Conservation (phyloP, 2,888 invertebrate genomes). For the Trachelus tabidus region DNA sequence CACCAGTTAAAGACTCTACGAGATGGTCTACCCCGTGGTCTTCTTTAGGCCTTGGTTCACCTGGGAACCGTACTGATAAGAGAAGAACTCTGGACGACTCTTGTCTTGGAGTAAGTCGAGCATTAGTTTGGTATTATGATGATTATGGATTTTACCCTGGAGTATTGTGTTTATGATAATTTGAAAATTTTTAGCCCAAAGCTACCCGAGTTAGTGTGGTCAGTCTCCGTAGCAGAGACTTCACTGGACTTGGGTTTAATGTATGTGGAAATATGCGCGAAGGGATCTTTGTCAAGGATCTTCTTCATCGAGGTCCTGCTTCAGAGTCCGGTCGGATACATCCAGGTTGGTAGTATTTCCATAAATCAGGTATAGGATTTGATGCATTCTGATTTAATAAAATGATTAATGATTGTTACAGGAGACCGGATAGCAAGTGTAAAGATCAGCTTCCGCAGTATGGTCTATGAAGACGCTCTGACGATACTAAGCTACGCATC, state of each 20-base stretch:
- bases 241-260: constrained; percentile 88
- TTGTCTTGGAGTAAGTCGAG: constrained; percentile 67
- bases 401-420: constrained; percentile 59
- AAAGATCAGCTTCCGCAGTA: constrained; percentile 87
- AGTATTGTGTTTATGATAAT: neutral
- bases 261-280: constrained; percentile 92
- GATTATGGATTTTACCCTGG: neutral
- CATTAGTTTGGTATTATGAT: constrained; percentile 1
- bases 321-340: constrained; percentile 84
- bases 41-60: constrained; percentile 60
- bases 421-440: constrained; percentile 90
- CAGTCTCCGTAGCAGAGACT: constrained; percentile 85
- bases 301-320: constrained; percentile 88
- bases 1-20: constrained; percentile 44
- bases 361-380: neutral
- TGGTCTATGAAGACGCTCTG: constrained; percentile 90
- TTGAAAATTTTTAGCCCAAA: constrained; percentile 62
- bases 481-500: constrained; percentile 91
- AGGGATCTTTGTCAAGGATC: constrained; percentile 89
- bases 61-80: constrained; percentile 65
- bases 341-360: constrained; percentile 72
- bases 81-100: constrained; percentile 71
- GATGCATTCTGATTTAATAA: neutral
- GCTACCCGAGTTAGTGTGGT: constrained; percentile 74
- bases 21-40: constrained; percentile 66